A percentile compares a stretch with the other conserved stretches of the same genome.
These are phyloP conservation scores for Stegostoma tigrinum DNA, from an alignment of 2,113 vertebrate species.

Conservation along the genomic window DNA sequence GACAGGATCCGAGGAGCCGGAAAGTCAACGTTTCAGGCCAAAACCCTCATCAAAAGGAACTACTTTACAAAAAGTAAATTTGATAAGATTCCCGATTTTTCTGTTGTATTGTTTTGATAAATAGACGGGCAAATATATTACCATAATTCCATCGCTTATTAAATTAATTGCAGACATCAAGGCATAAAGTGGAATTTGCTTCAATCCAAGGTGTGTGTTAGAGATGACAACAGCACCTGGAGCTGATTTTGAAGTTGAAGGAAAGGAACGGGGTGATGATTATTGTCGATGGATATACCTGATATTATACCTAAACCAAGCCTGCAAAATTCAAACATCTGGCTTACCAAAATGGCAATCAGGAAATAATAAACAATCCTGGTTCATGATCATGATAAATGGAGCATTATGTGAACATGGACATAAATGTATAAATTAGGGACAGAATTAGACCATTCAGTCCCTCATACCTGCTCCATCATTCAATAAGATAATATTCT, in stretches of 20 bases:
- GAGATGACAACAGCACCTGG: background rate
- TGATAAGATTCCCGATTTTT: background rate
- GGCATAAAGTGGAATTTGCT: background rate
- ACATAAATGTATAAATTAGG: too few species aligned
- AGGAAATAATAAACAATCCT: background rate
- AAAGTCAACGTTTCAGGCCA: too few species aligned
- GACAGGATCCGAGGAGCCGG: too few species aligned
- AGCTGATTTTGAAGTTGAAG: background rate
- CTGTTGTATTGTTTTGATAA: background rate
- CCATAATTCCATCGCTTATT: background rate
- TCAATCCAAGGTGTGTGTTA: background rate
- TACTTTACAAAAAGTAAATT: background rate
- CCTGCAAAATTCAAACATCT: background rate
- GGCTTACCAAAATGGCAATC: background rate
- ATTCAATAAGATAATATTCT: too few species aligned
- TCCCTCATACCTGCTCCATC: background rate
- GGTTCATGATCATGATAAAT: background rate
- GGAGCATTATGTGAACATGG: background rate
- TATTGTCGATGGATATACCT: background rate
- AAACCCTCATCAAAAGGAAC: background rate
- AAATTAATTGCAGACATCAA: background rate
- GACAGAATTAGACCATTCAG: background rate
- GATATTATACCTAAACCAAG: background rate
- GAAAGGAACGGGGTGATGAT: background rate
- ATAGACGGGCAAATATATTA: background rate